phyloP scores from a whole-genome alignment of 1,140 invertebrate genomes.

The Archivesica marissinica region DNA sequence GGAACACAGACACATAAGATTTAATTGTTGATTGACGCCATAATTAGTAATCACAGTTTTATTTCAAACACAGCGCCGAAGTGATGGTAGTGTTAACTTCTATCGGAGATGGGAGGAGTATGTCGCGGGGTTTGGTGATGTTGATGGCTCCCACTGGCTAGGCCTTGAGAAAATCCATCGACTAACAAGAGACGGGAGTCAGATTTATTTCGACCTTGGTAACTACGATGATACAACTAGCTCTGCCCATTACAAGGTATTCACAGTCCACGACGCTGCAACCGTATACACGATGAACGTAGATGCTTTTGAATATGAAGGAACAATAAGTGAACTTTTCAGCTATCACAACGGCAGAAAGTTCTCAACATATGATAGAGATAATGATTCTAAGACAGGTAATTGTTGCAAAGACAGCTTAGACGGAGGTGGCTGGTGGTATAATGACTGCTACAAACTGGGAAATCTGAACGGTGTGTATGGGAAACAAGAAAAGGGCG shows the following conservation, averaged over 20 bases:
- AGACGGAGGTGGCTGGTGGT: constrained; percentile 46
- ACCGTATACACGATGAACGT: constrained; percentile 49
- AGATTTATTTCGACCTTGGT: constrained; percentile 41
- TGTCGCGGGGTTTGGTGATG: constrained; percentile 42
- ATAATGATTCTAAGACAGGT: not conserved
- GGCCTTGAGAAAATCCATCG: constrained; percentile 51
- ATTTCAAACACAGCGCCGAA: too few species aligned
- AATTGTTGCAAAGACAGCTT: constrained; percentile 1
- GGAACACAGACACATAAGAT: too few species aligned
- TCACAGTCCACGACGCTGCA: constrained; percentile 30
- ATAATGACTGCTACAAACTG: constrained; percentile 18
- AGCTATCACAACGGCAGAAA: constrained; percentile 45
- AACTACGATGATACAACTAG: constrained; percentile 5
- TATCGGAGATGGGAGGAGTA: constrained; percentile 48
- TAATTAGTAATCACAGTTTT: too few species aligned
- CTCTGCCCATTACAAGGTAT: constrained; percentile 41
- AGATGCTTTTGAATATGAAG: constrained; percentile 11
- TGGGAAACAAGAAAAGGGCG: constrained; percentile 19
- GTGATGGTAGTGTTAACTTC: constrained; percentile 45
- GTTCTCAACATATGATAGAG: constrained; percentile 49
- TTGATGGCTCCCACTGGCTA: constrained; percentile 39
- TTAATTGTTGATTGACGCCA: too few species aligned
- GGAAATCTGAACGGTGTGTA: constrained; percentile 43
- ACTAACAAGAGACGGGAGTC: constrained; percentile 5
- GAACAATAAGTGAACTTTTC: not conserved